phyloP scores from a whole-genome alignment of 2,113 vertebrate species.

The Trematocara nigrifrons region DNA sequence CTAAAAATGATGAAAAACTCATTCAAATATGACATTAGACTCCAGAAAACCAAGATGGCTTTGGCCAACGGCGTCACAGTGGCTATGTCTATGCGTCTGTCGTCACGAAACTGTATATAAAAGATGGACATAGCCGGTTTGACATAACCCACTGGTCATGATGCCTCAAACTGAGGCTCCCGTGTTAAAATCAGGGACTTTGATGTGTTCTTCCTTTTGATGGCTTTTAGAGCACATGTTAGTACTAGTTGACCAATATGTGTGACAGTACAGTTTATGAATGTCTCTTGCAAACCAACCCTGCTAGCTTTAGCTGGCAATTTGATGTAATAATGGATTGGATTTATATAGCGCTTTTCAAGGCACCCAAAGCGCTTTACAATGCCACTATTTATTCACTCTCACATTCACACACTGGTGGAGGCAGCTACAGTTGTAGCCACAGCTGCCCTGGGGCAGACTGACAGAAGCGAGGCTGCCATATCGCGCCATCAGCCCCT shows the following conservation, averaged over 20 bases:
- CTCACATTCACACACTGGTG: too few relatives aligned
- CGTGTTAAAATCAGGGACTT: accelerated
- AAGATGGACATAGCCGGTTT: not conserved
- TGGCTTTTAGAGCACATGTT: not conserved
- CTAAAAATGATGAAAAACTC: not conserved
- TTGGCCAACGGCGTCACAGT: not conserved
- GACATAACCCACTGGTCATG: not conserved
- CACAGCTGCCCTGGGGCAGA: too few relatives aligned
- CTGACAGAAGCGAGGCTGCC: too few relatives aligned
- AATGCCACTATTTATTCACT: too few relatives aligned
- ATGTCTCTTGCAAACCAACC: not conserved
- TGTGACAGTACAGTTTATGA: not conserved
- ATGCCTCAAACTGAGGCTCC: not conserved
- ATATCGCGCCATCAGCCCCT: too few relatives aligned
- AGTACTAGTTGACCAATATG: not conserved
- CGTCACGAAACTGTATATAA: not conserved
- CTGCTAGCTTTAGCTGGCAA: not conserved
- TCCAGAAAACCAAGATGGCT: not conserved
- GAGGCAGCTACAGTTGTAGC: too few relatives aligned
- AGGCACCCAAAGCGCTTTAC: too few relatives aligned
- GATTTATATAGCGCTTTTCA: too few relatives aligned
- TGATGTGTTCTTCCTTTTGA: not conserved
- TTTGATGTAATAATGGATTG: not conserved
- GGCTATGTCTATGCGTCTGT: accelerated
- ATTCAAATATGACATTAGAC: accelerated